phyloP scores from a whole-genome alignment of 2,888 invertebrate genomes.

The Microplitis manilae region DNA sequence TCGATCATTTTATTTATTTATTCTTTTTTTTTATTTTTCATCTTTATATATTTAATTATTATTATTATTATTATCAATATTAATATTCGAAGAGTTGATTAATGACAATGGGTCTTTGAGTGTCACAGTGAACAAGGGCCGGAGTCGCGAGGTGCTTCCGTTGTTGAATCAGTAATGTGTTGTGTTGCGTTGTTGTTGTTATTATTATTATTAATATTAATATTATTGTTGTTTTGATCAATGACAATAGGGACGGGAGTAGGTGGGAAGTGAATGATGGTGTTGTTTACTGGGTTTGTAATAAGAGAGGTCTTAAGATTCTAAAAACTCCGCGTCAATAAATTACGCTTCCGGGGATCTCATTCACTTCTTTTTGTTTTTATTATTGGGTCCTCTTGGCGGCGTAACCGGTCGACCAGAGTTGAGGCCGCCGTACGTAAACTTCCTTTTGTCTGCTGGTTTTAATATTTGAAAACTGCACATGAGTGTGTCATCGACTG shows the following conservation, averaged over 20 bases:
- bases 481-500: conserved; percentile 99
- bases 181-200: neutral
- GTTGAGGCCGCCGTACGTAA: conserved; percentile 91
- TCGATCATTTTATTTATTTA: neutral
- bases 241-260: conserved; percentile 23
- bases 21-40: conserved; percentile 18
- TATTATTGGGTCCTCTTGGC: conserved; percentile 93
- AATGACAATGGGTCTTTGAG: conserved; percentile 5
- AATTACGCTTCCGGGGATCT: conserved; percentile 38
- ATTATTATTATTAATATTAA: conserved; percentile 23
- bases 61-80: conserved; percentile 21
- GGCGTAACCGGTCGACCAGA: conserved; percentile 98
- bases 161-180: neutral
- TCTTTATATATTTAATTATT: neutral
- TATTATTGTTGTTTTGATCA: conserved; percentile 24
- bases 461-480: conserved; percentile 98
- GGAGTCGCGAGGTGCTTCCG: conserved; percentile 14
- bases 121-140: conserved; percentile 11
- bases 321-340: conserved; percentile 59
- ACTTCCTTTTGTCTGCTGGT: conserved; percentile 99
- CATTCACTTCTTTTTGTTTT: conserved; percentile 93
- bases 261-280: conserved; percentile 7
- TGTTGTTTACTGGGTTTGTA: conserved; percentile 46
- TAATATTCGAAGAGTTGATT: conserved; percentile 9
- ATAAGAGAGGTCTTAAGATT: conserved; percentile 63